Base-by-base conservation (phyloP, 30 jellyfish, hydroid and myxozoan species). In the Aurelia coerulea region DNA sequence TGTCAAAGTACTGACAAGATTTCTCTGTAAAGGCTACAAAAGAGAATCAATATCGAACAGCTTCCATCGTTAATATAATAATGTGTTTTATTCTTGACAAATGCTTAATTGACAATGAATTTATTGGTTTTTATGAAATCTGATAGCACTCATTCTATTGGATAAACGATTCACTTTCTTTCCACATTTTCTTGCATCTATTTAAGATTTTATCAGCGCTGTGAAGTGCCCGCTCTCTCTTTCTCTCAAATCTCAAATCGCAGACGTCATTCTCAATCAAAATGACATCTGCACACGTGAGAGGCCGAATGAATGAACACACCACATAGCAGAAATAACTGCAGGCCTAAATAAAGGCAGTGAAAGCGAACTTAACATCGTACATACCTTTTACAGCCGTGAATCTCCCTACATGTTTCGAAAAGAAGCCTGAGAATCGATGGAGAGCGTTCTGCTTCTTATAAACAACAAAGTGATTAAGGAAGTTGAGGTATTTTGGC, bases 401-500 rank as follows among this genome's bases (percentile, higher is more conserved):
- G 74, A 11, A 56, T 64, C 23, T 34, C 60, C 62, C 59, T 59
- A 54, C 72, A 54, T 52, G 88, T 29, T n/a, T 62, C 64, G 41
- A 78, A 62, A 29, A 49, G 68, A 10, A 64, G 68, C 68, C 66
- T 78, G 39, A 35, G 19, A 10, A 14, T 56, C 60, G 29, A 62
- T 10, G 49, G 70, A 63, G 46, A 17, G 58, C 56, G 39, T 63
- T 65, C 80, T 78, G 50, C 68, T 76, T 79, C 79, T 88, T 88
- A 88, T 78, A 88, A 80, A 88, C 81, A 88, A 75, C 86, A 78
- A 73, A 79, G 89, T 79, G 96, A 88, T 79, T 75, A 63, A 88
- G 96, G 96, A 88, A 88, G 96, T 88, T 79, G 34, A 67, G 96
- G 91, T 88, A 88, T 88, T 81, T 54, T 84, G 81, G 83, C 88